These are phyloP conservation scores for Aphodius sticticus DNA, from an alignment of 2,888 invertebrate genomes.

Conservation along the genomic window DNA sequence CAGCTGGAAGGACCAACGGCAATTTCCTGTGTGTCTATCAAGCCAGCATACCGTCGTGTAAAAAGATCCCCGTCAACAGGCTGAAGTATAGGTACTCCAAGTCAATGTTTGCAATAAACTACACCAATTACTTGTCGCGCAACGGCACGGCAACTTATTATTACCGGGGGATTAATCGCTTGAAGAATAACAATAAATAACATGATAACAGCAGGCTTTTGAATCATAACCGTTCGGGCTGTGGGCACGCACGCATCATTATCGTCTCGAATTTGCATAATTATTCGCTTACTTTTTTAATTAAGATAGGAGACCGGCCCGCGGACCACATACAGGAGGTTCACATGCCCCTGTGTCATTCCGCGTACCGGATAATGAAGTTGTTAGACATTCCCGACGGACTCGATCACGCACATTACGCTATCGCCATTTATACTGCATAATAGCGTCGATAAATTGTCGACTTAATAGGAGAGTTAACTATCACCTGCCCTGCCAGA, in stretches of 20 bases:
- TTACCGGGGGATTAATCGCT: neutral
- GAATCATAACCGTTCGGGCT: slow-evolving; percentile 48
- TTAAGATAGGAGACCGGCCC: slow-evolving; percentile 47
- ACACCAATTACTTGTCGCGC: neutral
- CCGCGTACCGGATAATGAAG: slow-evolving; percentile 50
- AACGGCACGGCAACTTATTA: neutral
- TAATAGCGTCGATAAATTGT: neutral
- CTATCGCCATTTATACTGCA: neutral
- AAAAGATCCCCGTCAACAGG: too few relatives aligned
- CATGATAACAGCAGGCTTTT: slow-evolving; percentile 33
- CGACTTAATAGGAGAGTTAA: neutral
- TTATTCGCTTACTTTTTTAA: slow-evolving; percentile 52
- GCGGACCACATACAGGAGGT: neutral
- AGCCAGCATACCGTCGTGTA: too few relatives aligned
- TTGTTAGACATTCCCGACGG: slow-evolving; percentile 50
- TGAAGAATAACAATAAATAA: neutral
- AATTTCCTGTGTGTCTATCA: too few relatives aligned
- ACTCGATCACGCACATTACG: neutral
- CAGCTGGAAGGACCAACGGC: too few relatives aligned
- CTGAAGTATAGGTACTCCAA: neutral
- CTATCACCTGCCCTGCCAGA: neutral
- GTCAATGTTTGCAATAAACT: neutral
- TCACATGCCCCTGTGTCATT: neutral
- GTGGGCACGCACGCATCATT: slow-evolving; percentile 49
- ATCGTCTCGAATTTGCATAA: slow-evolving; percentile 51